Percentiles rank a stretch among this genome's conserved stretches.
These are phyloP conservation scores for Triplophysa tibetana DNA, from an alignment of 2,113 vertebrate genomes.

Conservation along the genomic window DNA sequence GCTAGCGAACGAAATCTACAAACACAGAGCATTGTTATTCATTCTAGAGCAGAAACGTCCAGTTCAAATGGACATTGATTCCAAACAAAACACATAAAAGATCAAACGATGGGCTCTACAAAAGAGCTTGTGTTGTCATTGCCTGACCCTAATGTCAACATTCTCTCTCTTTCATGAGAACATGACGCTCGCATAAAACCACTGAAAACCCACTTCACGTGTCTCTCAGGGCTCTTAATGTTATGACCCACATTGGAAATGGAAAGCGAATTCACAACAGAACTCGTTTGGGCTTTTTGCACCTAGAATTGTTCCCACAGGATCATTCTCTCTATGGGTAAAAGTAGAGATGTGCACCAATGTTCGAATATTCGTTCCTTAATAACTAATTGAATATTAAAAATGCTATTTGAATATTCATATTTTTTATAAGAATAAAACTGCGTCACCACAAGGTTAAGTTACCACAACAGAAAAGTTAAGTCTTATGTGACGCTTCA, in stretches of 20 bases:
- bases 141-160: conserved; percentile 24
- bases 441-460: too few species aligned
- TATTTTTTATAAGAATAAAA: too few species aligned
- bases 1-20: background rate
- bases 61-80: conserved; percentile 32
- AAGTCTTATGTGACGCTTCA: too few species aligned
- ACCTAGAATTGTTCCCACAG: background rate
- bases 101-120: conserved; percentile 42
- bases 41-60: conserved; percentile 14
- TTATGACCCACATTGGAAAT: background rate
- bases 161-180: conserved; percentile 42
- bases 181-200: background rate
- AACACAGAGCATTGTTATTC: conserved; percentile 16
- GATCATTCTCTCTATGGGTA: background rate
- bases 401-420: too few species aligned
- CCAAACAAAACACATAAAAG: conserved; percentile 48
- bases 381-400: too few species aligned
- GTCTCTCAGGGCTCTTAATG: conserved; percentile 17
- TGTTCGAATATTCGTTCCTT: too few species aligned
- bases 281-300: background rate
- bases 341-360: too few species aligned
- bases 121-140: conserved; percentile 38
- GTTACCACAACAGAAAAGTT: too few species aligned
- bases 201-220: background rate
- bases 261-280: conserved; percentile 7